Conservation (phyloP, 2,888 invertebrate genomes). For the Tetheella fluctuosa region DNA sequence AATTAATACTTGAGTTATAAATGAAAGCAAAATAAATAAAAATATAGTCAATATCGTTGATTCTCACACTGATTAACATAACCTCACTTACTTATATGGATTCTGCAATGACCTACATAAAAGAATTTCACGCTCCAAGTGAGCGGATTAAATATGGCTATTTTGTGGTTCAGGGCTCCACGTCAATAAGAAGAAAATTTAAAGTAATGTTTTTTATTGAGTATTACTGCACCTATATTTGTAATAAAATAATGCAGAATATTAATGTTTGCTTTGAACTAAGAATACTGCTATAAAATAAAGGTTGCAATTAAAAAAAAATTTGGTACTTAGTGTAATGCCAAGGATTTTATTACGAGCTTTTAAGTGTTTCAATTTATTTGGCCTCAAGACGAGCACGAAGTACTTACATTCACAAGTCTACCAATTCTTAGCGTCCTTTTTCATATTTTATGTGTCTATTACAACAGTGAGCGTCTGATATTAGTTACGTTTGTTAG, state of each 20-base stretch:
- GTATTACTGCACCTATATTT: too few relatives aligned
- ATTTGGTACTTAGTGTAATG: not conserved
- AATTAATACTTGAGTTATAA: too few relatives aligned
- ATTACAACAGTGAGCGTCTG: constrained; percentile 12
- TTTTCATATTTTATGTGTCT: too few relatives aligned
- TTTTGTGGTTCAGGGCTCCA: not conserved
- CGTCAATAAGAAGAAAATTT: too few relatives aligned
- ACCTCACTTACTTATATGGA: not conserved
- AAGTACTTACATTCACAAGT: not conserved
- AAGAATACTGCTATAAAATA: not conserved
- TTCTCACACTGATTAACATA: too few relatives aligned
- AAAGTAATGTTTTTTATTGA: too few relatives aligned
- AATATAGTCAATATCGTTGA: too few relatives aligned
- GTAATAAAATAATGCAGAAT: not conserved
- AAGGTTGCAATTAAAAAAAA: not conserved
- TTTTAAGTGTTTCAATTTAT: not conserved
- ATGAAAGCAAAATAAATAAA: too few relatives aligned
- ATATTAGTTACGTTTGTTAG: constrained; percentile 30
- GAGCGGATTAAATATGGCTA: not conserved
- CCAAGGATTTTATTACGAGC: not conserved
- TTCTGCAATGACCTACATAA: not conserved
- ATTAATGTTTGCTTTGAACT: not conserved
- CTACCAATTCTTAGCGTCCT: not conserved
- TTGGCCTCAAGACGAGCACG: not conserved
- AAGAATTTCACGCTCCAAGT: not conserved